A percentile compares a stretch with the other conserved stretches of the same genome.
Evolutionary conservation across 2,113 vertebrate genomes (phyloP).

Genomic region (Lophochroa leadbeateri): DNA sequence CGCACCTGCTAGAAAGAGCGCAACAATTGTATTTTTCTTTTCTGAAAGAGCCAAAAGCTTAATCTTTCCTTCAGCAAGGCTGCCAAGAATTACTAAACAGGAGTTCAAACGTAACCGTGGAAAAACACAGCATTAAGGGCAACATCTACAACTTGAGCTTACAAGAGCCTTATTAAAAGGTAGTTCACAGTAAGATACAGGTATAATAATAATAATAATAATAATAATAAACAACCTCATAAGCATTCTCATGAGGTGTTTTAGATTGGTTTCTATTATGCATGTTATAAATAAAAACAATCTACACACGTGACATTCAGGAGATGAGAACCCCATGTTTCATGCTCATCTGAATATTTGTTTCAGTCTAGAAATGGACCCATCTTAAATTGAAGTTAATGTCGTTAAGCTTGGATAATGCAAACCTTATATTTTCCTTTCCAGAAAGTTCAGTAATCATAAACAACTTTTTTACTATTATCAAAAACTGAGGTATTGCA

Average conservation of each 20-base stretch:
- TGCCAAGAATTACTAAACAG: not conserved
- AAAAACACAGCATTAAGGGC: not conserved
- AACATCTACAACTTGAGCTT: not conserved
- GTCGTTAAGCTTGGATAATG: not conserved
- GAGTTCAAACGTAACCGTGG: not conserved
- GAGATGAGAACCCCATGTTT: not conserved
- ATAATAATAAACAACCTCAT: not conserved
- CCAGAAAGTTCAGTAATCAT: not conserved
- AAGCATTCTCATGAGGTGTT: not conserved
- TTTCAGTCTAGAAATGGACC: not conserved
- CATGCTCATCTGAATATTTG: not conserved
- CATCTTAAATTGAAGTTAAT: not conserved
- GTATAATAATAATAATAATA: not conserved
- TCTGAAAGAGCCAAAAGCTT: not conserved
- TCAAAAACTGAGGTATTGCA: not conserved
- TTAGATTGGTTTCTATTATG: not conserved
- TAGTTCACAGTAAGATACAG: not conserved
- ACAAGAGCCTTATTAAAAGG: not conserved
- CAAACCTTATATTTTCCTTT: not conserved
- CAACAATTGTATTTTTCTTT: not conserved
- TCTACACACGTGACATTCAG: not conserved
- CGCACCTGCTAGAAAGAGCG: not conserved
- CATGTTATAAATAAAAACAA: not conserved
- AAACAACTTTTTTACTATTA: not conserved
- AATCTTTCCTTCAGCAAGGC: not conserved